These are phyloP conservation scores for Neotragus moschatus DNA, from an alignment of 2,113 vertebrate species.

Conservation along the genomic window DNA sequence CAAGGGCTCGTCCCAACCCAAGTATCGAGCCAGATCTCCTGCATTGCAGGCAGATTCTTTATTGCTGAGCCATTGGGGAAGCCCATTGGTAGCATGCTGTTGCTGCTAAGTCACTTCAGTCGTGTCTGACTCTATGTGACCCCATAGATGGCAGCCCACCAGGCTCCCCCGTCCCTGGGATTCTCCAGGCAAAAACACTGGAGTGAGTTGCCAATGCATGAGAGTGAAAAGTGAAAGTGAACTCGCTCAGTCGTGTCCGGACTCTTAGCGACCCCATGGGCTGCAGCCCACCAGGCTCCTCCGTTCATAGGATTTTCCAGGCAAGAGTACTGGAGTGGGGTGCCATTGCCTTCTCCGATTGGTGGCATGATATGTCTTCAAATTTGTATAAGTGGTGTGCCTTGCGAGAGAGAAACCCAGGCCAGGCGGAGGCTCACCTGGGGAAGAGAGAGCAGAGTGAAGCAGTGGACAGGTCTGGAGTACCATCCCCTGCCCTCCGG, in stretches of 20 bases:
- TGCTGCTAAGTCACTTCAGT: too few relatives aligned
- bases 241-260: fast-evolving
- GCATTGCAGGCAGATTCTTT: neutral
- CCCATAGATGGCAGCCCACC: too few relatives aligned
- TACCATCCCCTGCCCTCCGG: neutral
- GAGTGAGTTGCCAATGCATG: too few relatives aligned
- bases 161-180: too few relatives aligned
- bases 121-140: too few relatives aligned
- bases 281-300: neutral
- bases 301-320: neutral
- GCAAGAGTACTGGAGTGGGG: neutral
- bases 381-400: neutral
- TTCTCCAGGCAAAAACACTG: too few relatives aligned
- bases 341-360: neutral
- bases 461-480: neutral
- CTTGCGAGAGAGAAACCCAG: neutral
- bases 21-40: neutral
- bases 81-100: neutral
- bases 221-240: too few relatives aligned
- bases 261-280: neutral
- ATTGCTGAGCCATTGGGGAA: neutral
- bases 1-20: neutral
- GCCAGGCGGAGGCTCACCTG: neutral
- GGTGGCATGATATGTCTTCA: neutral
- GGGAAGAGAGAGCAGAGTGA: neutral